Percentiles rank a stretch among this genome's conserved stretches.
phyloP scores from a whole-genome alignment of 1,140 invertebrate species.

The Muscidifurax raptorellus region DNA sequence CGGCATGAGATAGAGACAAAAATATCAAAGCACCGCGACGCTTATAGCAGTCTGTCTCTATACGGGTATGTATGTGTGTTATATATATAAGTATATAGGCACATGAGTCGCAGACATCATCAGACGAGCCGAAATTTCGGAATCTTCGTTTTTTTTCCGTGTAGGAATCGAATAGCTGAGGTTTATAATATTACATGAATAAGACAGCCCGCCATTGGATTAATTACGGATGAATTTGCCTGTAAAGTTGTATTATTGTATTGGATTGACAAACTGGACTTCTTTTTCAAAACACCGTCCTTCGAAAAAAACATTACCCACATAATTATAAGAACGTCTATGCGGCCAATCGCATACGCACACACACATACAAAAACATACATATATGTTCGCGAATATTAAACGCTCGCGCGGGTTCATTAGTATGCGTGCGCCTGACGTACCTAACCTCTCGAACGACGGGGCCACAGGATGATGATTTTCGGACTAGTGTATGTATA shows the following conservation, averaged over 20 bases:
- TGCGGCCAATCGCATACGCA: background rate
- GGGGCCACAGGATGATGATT: constrained; percentile 37
- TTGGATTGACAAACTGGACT: background rate
- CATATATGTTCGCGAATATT: background rate
- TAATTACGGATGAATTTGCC: too few species aligned
- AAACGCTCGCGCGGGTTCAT: background rate
- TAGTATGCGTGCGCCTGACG: constrained; percentile 47
- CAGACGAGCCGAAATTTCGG: background rate
- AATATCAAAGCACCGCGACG: constrained; percentile 37
- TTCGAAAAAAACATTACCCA: background rate
- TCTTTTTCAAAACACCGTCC: background rate
- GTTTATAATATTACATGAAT: too few species aligned
- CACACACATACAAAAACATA: background rate
- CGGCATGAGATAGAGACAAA: constrained; percentile 22
- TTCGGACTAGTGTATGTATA: constrained; percentile 1
- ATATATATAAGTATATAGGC: background rate
- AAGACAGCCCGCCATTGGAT: too few species aligned
- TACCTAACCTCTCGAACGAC: constrained; percentile 42
- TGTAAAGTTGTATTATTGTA: background rate
- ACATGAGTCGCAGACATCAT: background rate
- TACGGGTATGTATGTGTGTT: background rate
- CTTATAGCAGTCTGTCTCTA: constrained; percentile 8
- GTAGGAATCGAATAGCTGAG: too few species aligned
- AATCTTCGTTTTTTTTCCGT: too few species aligned
- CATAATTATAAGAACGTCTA: too few species aligned